Evolutionary conservation across 2,888 invertebrate species (phyloP), one percentile per base, ranked within the genome.

Genomic region (Sphaeridia pumilis): DNA sequence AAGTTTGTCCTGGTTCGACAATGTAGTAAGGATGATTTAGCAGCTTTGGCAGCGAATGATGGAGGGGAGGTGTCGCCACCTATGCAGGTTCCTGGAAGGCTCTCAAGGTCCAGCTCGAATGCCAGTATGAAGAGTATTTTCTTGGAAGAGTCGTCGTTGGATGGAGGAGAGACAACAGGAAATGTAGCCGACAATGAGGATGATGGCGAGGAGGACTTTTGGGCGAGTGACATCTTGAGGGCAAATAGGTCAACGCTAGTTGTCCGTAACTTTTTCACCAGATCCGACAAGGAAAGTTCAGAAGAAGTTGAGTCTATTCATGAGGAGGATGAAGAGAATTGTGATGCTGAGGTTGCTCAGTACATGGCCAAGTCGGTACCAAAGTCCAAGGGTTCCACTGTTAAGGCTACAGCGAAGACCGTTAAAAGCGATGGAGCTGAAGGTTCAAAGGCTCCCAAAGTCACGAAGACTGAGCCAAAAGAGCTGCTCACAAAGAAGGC

Each of bases 241-340:
- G 45, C 51, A 7, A 22, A 51, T 22, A 45, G 51, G 17, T 51
- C 51, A 2, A 51, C 51, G 3, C 25, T 46, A 38, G 14, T 36
- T 12, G 35, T 51, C 27, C 28, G 51, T 4, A 46, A 45, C 20
- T 46, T 20, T 27, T 51, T 51, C 46, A 24, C n/a, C n/a, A n/a
- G n/a, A n/a, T n/a, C n/a, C n/a, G 5, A 17, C 7, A 10, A 14
- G 7, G 50, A 50, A 20, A n/a, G 24, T 7, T 44, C 44, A 2
- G 31, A 7, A 10, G 50, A 46, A 46, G 46, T 45, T 1, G 46
- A 51, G 20, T 38, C 45, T 46, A 51, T 51, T 27, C 28, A 45
- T 38, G 51, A 51, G 26, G 41, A 49, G 28, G 53, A 50, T 14
- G n/a, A n/a, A n/a, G n/a, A n/a, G n/a, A n/a, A n/a, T n/a, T 27